These are phyloP conservation scores for Anthopleura sola DNA, from an alignment of 64 coral and sea anemone genomes.

Conservation along the genomic window DNA sequence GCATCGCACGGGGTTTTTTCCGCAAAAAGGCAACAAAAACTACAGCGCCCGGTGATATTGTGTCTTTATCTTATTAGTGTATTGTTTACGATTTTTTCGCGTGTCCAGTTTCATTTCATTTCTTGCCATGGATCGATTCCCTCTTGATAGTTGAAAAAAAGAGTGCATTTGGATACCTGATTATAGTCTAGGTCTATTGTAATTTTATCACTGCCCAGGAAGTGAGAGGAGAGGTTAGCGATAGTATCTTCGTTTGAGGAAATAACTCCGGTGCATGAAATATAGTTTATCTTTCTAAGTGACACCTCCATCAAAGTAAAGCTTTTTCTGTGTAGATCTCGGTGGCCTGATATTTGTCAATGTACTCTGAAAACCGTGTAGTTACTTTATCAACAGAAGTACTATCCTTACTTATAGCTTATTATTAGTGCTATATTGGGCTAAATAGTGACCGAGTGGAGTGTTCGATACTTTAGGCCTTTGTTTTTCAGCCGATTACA, in stretches of 20 bases:
- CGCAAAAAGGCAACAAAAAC: background rate
- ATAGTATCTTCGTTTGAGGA: slow-evolving; percentile 27
- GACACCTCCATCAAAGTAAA: slow-evolving; percentile 16
- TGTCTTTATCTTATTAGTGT: slow-evolving; percentile 4
- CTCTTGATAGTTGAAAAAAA: slow-evolving; percentile 1
- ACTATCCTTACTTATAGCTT: slow-evolving; percentile 25
- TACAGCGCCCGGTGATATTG: slow-evolving; percentile 9
- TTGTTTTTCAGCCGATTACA: slow-evolving; percentile 32
- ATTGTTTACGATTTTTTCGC: slow-evolving; percentile 21
- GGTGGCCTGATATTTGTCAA: slow-evolving; percentile 3
- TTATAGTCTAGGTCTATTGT: slow-evolving; percentile 17
- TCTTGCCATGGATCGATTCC: slow-evolving; percentile 12
- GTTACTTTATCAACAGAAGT: slow-evolving; percentile 18
- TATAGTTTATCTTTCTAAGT: slow-evolving; percentile 29
- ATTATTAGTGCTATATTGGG: slow-evolving; percentile 29
- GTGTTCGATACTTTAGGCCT: slow-evolving; percentile 25
- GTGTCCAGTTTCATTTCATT: slow-evolving; percentile 11
- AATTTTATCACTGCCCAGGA: slow-evolving; percentile 31
- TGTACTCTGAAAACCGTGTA: background rate
- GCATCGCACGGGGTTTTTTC: background rate
- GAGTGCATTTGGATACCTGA: slow-evolving; percentile 19
- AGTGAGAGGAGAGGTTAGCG: slow-evolving; percentile 13
- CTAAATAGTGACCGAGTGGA: slow-evolving; percentile 20
- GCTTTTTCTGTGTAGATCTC: slow-evolving; percentile 22
- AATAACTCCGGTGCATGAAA: slow-evolving; percentile 37